These are phyloP conservation scores for Myodes glareolus DNA, from an alignment of 2,113 vertebrate genomes.

Conservation along the genomic window DNA sequence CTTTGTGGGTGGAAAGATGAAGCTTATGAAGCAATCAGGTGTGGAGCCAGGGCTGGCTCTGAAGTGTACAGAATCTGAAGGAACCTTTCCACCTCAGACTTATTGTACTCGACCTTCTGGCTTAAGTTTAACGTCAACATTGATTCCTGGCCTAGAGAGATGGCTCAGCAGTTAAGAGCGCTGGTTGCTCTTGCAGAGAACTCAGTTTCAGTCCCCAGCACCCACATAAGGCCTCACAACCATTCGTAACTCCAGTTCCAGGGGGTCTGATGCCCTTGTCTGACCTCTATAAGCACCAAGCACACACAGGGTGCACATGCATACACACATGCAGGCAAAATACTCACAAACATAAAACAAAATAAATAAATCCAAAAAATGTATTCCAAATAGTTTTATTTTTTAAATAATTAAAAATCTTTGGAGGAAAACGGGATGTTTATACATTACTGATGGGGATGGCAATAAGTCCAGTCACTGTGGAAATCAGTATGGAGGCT, in stretches of 20 bases:
- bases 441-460: background rate
- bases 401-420: background rate
- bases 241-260: background rate
- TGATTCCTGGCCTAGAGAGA: background rate
- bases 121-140: background rate
- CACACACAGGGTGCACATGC: background rate
- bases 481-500: background rate
- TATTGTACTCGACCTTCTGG: background rate
- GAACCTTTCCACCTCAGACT: background rate
- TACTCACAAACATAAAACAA: background rate
- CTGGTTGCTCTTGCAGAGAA: background rate
- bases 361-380: background rate
- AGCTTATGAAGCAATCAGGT: background rate
- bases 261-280: background rate
- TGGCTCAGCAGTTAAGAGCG: background rate
- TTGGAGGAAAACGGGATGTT: background rate
- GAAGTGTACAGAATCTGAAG: background rate
- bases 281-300: background rate
- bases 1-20: background rate
- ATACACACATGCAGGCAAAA: background rate
- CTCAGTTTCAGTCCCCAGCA: background rate
- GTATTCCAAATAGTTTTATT: slow-evolving; percentile 13
- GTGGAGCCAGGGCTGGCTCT: background rate
- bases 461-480: background rate
- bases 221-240: background rate